These are phyloP conservation scores for Procambarus virginalis DNA, from an alignment of 1,140 invertebrate species.

Conservation along the genomic window DNA sequence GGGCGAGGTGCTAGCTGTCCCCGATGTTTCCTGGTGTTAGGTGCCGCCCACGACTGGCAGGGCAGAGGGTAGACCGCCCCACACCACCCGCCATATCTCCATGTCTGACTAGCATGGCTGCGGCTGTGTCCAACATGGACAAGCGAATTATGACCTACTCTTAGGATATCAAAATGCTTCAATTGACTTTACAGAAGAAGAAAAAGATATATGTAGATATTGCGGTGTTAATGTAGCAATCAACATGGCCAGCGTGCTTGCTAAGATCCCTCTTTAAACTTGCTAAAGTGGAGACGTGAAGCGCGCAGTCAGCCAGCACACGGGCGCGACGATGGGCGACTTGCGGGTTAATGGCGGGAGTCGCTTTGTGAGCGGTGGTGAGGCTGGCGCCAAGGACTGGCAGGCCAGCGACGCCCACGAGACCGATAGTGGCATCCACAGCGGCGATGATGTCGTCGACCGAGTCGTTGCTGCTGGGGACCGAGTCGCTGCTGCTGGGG, in stretches of 20 bases:
- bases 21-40: background rate
- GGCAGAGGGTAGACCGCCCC: background rate
- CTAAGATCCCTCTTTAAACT: background rate
- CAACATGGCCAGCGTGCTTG: background rate
- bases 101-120: background rate
- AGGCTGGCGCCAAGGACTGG: conserved; percentile 40
- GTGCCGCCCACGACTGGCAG: background rate
- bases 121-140: background rate
- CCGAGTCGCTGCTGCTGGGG: too few species aligned
- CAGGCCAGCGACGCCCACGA: conserved; percentile 54
- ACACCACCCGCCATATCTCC: background rate
- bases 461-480: too few species aligned
- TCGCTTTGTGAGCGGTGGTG: conserved; percentile 16
- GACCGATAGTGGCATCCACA: conserved; percentile 62
- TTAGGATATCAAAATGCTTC: background rate
- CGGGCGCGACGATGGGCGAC: conserved; percentile 17
- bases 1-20: background rate
- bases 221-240: background rate
- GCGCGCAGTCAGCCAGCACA: background rate
- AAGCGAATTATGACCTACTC: conserved; percentile 12
- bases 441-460: conserved; percentile 57
- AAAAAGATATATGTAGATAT: background rate
- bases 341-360: conserved; percentile 22
- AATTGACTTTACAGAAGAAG: background rate
- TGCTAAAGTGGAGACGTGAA: background rate